Percentiles rank a stretch among this genome's conserved stretches.
phyloP scores from a whole-genome alignment of 2,113 vertebrate genomes.

The Chelonoidis abingdonii region DNA sequence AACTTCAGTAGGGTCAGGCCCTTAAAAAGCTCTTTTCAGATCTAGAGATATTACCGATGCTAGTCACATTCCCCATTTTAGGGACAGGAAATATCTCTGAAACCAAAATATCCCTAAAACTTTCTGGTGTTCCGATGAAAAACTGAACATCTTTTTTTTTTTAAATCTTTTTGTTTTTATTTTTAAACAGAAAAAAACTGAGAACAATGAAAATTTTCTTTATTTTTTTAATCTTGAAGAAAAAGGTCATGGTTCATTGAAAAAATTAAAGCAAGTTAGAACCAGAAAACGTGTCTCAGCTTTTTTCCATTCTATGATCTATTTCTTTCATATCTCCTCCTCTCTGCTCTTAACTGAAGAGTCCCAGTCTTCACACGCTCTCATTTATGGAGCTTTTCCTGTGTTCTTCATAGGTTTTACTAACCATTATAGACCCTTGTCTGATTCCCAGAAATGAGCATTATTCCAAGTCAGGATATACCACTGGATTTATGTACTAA shows the following conservation, averaged over 20 bases:
- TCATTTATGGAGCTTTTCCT: neutral
- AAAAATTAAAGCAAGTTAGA: neutral
- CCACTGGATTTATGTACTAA: neutral
- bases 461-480: slow-evolving; percentile 34
- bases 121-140: neutral
- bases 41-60: neutral
- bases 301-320: neutral
- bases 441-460: neutral
- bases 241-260: neutral
- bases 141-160: neutral
- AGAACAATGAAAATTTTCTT: neutral
- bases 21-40: neutral
- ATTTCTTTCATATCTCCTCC: neutral
- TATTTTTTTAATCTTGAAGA: neutral
- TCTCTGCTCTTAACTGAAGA: neutral
- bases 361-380: neutral
- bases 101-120: neutral
- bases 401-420: neutral
- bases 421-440: neutral
- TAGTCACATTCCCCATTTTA: neutral
- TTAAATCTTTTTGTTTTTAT: neutral
- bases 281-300: neutral
- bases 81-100: neutral
- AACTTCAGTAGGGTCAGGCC: neutral
- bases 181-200: neutral